These are phyloP conservation scores for Anaspis maculata DNA, from an alignment of 2,888 invertebrate species.

Conservation along the genomic window DNA sequence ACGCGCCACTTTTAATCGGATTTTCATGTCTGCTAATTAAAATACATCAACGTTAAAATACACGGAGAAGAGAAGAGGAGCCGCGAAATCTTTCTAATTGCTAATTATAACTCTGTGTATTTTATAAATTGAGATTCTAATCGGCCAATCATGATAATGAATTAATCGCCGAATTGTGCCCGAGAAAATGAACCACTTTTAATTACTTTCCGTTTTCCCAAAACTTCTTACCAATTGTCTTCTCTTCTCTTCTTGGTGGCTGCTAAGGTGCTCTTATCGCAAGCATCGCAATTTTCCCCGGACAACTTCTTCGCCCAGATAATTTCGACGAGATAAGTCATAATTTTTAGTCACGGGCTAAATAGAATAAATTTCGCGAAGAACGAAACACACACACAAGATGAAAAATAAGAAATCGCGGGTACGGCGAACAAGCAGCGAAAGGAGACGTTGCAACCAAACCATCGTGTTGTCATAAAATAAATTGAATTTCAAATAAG, in stretches of 20 bases:
- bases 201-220: constrained; percentile 33
- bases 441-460: constrained; percentile 13
- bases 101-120: constrained; percentile 45
- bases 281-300: neutral
- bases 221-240: constrained; percentile 21
- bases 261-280: constrained; percentile 2
- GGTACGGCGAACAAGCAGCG: constrained; percentile 11
- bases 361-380: constrained; percentile 8
- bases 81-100: constrained; percentile 41
- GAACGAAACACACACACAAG: constrained; percentile 3
- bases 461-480: constrained; percentile 22
- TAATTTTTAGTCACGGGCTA: constrained; percentile 7
- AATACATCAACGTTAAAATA: constrained; percentile 40
- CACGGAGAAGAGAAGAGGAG: too few relatives aligned
- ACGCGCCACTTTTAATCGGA: constrained; percentile 41
- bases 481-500: constrained; percentile 30
- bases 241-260: neutral
- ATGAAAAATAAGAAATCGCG: constrained; percentile 10
- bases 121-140: constrained; percentile 45
- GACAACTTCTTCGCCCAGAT: neutral
- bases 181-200: constrained; percentile 37
- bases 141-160: constrained; percentile 44
- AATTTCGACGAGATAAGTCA: constrained; percentile 7
- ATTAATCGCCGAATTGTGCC: constrained; percentile 40
- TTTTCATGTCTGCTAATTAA: constrained; percentile 42